phyloP scores from a whole-genome alignment of 37 sponge, comb jelly and placozoan species.

The Spongia lamella region DNA sequence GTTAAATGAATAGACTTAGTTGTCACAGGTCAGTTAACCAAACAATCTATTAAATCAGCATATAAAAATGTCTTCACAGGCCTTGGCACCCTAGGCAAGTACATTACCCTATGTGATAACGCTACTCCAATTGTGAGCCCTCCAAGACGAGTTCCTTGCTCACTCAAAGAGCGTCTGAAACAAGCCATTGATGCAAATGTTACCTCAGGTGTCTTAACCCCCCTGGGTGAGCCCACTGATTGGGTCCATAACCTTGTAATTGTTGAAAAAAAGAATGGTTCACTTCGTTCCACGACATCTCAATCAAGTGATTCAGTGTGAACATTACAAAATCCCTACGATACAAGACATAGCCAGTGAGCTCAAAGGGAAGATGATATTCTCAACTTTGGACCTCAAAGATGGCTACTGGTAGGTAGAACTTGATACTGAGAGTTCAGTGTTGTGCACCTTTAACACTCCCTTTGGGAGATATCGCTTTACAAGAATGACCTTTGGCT shows the following conservation, averaged over 20 bases:
- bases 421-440: conserved; percentile 25
- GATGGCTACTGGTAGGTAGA: conserved; percentile 49
- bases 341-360: conserved; percentile 44
- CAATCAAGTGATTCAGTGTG: conserved; percentile 43
- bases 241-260: too few relatives aligned
- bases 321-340: too few relatives aligned
- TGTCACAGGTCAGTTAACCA: background rate
- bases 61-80: conserved; percentile 25
- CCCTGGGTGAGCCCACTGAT: conserved; percentile 44
- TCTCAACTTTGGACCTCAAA: too few relatives aligned
- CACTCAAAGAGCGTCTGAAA: conserved; percentile 15
- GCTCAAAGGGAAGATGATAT: conserved; percentile 28
- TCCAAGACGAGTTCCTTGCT: conserved; percentile 30
- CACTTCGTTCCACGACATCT: conserved; percentile 38
- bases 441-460: conserved; percentile 50
- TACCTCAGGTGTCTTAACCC: conserved; percentile 6
- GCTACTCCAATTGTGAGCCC: too few relatives aligned
- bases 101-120: too few relatives aligned
- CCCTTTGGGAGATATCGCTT: conserved; percentile 54
- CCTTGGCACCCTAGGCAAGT: too few relatives aligned
- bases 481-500: conserved; percentile 35
- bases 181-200: conserved; percentile 31
- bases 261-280: too few relatives aligned
- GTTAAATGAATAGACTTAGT: conserved; percentile 14
- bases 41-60: too few relatives aligned